phyloP scores from a whole-genome alignment of 2,888 invertebrate genomes.

The Dynastes maya region DNA sequence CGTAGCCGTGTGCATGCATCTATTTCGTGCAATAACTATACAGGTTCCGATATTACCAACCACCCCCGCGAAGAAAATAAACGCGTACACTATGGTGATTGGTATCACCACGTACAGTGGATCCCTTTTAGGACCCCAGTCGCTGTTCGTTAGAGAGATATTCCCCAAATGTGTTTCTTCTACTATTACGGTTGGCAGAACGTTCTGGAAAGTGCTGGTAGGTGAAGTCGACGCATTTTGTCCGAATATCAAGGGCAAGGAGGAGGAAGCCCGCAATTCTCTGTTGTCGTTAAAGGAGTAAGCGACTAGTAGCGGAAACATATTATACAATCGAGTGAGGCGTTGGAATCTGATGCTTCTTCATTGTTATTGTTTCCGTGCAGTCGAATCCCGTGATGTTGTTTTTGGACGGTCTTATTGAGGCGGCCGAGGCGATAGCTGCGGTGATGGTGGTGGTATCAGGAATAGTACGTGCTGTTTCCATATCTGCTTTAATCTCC shows the following conservation, averaged over 20 bases:
- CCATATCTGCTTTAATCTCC: not conserved
- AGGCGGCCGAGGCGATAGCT: not conserved
- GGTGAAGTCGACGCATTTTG: not conserved
- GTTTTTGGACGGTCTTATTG: not conserved
- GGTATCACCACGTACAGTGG: slow-evolving; percentile 77
- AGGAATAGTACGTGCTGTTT: not conserved
- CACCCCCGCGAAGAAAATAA: slow-evolving; percentile 83
- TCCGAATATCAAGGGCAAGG: not conserved
- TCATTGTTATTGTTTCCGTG: not conserved
- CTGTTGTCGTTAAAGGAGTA: not conserved
- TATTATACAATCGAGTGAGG: not conserved
- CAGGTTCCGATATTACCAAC: slow-evolving; percentile 88
- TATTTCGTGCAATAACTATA: slow-evolving; percentile 83
- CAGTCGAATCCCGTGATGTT: not conserved
- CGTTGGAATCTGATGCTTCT: not conserved
- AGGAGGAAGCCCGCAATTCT: not conserved
- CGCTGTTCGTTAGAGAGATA: slow-evolving; percentile 51
- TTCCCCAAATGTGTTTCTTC: not conserved
- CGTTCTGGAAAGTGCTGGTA: not conserved
- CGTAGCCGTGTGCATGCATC: slow-evolving; percentile 88
- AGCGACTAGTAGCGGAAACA: slow-evolving; percentile 1
- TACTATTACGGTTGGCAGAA: not conserved
- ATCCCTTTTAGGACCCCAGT: slow-evolving; percentile 70
- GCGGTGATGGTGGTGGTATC: not conserved
- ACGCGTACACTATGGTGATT: slow-evolving; percentile 78